These are phyloP conservation scores for Priocnemis perturbator DNA, from an alignment of 2,888 invertebrate species.

Conservation along the genomic window DNA sequence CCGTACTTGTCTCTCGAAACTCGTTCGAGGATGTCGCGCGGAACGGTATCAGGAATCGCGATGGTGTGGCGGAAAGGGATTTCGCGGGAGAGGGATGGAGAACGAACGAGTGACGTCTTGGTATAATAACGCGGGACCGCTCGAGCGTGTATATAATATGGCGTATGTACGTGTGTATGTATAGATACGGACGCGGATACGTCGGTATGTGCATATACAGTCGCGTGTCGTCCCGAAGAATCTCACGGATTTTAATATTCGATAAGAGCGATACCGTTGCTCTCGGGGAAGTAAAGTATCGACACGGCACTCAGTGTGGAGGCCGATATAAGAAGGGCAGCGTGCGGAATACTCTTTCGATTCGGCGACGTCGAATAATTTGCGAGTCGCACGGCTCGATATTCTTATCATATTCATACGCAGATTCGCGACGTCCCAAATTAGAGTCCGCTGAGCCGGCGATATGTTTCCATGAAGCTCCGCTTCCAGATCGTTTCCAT, in stretches of 20 bases:
- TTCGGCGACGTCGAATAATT: no score
- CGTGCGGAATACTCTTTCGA: no score
- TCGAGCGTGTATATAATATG: background rate
- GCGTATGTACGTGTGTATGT: background rate
- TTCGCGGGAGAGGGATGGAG: background rate
- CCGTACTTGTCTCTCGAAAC: constrained; percentile 35
- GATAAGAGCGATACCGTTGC: background rate
- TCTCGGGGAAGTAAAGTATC: background rate
- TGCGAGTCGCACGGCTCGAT: no score
- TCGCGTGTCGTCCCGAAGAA: background rate
- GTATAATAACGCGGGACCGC: constrained; percentile 20
- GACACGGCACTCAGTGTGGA: background rate
- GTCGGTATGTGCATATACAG: background rate
- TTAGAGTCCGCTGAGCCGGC: no score
- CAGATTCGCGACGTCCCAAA: no score
- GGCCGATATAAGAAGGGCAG: no score
- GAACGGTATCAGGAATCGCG: constrained; percentile 33
- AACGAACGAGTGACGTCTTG: constrained; percentile 5
- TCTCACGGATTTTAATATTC: background rate
- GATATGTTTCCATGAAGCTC: no score
- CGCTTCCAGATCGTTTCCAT: no score
- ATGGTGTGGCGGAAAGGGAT: constrained; percentile 12
- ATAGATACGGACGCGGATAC: no score
- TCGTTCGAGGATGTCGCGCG: constrained; percentile 20
- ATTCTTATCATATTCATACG: no score